Evolutionary conservation across 2,113 vertebrate species (phyloP), one percentile per base, ranked within the genome.

Genomic region (Passer montanus): DNA sequence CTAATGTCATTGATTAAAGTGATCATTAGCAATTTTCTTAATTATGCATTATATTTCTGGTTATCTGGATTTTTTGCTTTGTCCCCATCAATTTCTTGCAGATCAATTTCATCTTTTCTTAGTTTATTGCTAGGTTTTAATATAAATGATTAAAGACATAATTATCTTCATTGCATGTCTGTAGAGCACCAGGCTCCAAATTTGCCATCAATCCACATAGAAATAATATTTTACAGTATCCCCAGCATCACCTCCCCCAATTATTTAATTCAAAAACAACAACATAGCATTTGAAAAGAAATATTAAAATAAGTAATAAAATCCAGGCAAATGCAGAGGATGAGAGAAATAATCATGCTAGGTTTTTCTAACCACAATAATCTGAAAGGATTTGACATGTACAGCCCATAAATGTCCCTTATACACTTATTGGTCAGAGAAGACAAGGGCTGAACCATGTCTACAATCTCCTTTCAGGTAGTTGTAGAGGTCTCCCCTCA

Each of bases 211-310:
- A 86, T 70, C 35, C 43, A 64, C 49, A 82, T 37, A 55, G 77
- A 86, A 52, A 16, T 33, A 35, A 79, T 80, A 73, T 86, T 95
- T 94, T 66, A 14, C 35, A 72, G 15, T 91, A 83, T 74, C 28
- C 70, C 33, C 37, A 79, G 62, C 69, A 96, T 83, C 35, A 94
- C 27, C 23, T 74, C 24, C 19, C 37, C 49, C 56, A 88, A 81
- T 93, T 96, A 91, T 90, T 78, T 74, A 47, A 72, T 95, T 93
- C 59, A 84, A 86, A 22, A 92, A 30, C 52, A 46, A 72, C 27
- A 91, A n/a, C 47, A 44, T 18, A 59, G 23, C 39, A 37, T 86
- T 94, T 97, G 76, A 96, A 96, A 97, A 97, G 72, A 72, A 13
- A 6, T 9, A 41, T 56, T 75, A 70, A 46, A 50, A 23, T 33